phyloP scores from a whole-genome alignment of 2,797 vertebrate species.

The Xiphorhynchus erythropygius region DNA sequence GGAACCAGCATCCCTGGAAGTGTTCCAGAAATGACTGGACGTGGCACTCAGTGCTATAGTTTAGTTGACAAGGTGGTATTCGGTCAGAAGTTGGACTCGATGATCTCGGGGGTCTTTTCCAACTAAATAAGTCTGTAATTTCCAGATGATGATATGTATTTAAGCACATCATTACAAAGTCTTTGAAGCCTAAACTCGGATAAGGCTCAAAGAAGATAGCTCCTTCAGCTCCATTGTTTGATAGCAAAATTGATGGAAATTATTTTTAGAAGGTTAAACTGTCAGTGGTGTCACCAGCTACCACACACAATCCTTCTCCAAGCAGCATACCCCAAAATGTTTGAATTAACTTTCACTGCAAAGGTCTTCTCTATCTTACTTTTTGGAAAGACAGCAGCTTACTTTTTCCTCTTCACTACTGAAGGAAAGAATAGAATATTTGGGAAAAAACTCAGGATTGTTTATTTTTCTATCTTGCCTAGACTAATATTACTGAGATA shows the following conservation, averaged over 20 bases:
- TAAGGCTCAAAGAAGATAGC: background rate
- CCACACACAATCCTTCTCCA: background rate
- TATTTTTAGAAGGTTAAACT: background rate
- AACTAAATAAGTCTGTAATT: background rate
- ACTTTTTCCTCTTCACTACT: background rate
- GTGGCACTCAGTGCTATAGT: background rate
- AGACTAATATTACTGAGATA: background rate
- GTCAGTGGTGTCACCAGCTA: background rate
- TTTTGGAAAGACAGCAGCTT: background rate
- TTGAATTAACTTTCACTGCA: background rate
- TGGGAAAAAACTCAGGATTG: background rate
- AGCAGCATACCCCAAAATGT: background rate
- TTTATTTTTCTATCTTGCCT: background rate
- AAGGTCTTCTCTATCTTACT: background rate
- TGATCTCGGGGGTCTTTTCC: background rate
- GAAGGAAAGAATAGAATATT: background rate
- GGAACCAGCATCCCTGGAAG: background rate
- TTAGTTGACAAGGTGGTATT: background rate
- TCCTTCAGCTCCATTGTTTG: background rate
- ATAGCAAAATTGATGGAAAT: background rate
- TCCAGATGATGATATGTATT: background rate
- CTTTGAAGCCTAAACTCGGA: background rate
- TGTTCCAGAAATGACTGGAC: background rate
- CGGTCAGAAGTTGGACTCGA: fast-evolving
- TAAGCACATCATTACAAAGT: background rate